phyloP scores from a whole-genome alignment of 2,797 vertebrate species.

The Oryzias dopingdopingensis region DNA sequence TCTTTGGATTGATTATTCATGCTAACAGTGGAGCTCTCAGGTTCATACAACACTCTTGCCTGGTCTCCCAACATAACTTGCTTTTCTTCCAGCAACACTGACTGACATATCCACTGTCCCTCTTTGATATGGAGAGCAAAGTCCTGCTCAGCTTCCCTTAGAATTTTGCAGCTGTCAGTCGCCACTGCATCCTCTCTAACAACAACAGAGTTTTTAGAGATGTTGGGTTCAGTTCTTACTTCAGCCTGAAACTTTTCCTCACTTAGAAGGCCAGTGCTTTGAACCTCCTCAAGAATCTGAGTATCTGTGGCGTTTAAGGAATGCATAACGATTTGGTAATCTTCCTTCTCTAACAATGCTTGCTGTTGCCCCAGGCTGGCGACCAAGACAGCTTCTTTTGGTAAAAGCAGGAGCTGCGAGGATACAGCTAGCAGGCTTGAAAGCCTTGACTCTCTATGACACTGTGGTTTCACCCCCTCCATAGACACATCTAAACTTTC shows the following conservation, averaged over 20 bases:
- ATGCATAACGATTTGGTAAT: constrained; percentile 72
- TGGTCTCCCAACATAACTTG: constrained; percentile 74
- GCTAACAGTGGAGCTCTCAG: constrained; percentile 42
- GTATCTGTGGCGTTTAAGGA: constrained; percentile 72
- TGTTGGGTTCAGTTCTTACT: constrained; percentile 68
- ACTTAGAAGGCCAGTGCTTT: constrained; percentile 54
- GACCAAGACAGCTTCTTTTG: constrained; percentile 74
- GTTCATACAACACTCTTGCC: constrained; percentile 40
- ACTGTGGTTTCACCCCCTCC: constrained; percentile 44
- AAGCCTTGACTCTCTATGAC: constrained; percentile 60
- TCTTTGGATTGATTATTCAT: constrained; percentile 63
- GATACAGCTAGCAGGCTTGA: constrained; percentile 63
- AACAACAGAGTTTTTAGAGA: constrained; percentile 66
- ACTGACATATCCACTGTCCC: constrained; percentile 79
- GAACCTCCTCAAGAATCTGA: constrained; percentile 69
- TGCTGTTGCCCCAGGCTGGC: constrained; percentile 66
- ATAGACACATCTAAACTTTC: constrained; percentile 60
- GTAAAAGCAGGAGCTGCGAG: constrained; percentile 61
- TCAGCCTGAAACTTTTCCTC: constrained; percentile 58
- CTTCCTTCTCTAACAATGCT: constrained; percentile 78
- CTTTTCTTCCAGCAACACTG: constrained; percentile 80
- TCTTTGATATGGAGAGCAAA: constrained; percentile 80
- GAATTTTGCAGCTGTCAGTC: constrained; percentile 69
- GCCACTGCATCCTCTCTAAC: constrained; percentile 70
- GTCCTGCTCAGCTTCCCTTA: constrained; percentile 79